phyloP scores from a whole-genome alignment of 2,113 vertebrate genomes.

The Stercorarius parasiticus region DNA sequence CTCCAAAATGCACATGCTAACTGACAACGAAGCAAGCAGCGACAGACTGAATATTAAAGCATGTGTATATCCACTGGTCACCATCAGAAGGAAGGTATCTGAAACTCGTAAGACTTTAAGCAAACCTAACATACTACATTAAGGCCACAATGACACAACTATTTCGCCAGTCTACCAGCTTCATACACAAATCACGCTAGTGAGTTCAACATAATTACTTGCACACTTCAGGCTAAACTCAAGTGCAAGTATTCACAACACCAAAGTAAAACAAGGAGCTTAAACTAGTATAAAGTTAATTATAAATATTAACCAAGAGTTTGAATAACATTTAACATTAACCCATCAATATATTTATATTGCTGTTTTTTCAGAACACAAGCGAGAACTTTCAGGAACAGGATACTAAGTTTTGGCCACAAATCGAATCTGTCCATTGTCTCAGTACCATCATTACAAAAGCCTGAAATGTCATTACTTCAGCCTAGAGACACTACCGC shows the following conservation, averaged over 20 bases:
- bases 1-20: background rate
- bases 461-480: background rate
- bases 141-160: background rate
- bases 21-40: background rate
- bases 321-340: background rate
- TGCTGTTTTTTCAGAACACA: background rate
- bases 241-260: background rate
- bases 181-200: background rate
- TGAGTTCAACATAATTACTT: background rate
- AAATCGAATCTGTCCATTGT: background rate
- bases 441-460: background rate
- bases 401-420: background rate
- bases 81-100: background rate
- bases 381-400: background rate
- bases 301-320: background rate
- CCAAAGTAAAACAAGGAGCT: background rate
- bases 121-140: background rate
- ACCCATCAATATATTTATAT: background rate
- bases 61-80: background rate
- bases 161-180: background rate
- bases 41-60: background rate
- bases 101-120: background rate
- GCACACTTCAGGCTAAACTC: background rate
- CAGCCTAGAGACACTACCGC: background rate
- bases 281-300: background rate